A percentile compares a stretch with the other conserved stretches of the same genome.
Conservation (phyloP, 2,113 vertebrate genomes). For the Eidolon helvum region DNA sequence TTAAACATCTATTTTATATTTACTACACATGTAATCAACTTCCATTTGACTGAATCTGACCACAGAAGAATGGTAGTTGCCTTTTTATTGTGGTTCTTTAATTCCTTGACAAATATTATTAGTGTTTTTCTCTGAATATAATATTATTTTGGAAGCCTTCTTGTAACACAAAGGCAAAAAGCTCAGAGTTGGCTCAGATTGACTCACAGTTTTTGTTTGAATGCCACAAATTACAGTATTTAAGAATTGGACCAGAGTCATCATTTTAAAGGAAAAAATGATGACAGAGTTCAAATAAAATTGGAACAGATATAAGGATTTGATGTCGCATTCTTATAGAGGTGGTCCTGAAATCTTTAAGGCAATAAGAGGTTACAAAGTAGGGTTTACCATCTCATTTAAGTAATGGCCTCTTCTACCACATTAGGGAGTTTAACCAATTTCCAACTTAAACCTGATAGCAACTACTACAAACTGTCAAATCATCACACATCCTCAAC, state of each 20-base stretch:
- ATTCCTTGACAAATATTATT: neutral
- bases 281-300: slow-evolving; percentile 11
- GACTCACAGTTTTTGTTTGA: neutral
- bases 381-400: neutral
- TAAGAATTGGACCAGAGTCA: neutral
- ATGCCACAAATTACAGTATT: neutral
- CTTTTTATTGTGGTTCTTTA: neutral
- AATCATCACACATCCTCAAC: neutral
- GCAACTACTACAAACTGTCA: neutral
- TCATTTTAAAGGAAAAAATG: neutral
- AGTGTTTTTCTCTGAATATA: neutral
- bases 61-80: neutral
- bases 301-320: neutral
- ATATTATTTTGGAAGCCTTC: neutral
- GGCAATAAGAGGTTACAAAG: neutral
- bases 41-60: neutral
- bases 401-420: neutral
- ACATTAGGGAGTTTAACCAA: neutral
- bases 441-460: neutral
- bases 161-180: neutral
- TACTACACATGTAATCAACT: neutral
- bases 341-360: neutral
- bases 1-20: neutral
- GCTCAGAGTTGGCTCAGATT: neutral
- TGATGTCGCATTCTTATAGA: neutral